Evolutionary conservation across 2,888 invertebrate species (phyloP).

Genomic region (Hofmannophila pseudospretella): DNA sequence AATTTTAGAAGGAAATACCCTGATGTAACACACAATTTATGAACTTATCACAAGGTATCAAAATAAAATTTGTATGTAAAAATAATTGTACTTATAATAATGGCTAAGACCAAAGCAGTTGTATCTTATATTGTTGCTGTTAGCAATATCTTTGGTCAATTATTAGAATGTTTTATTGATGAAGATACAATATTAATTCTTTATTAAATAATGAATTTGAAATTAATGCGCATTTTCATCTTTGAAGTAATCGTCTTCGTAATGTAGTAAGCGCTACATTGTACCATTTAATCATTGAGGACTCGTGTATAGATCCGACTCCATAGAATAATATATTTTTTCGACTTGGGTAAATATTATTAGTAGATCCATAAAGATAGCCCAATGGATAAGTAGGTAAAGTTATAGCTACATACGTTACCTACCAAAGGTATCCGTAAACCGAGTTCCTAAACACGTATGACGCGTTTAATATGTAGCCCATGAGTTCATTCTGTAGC

Average conservation of each 20-base stretch:
- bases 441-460: slow-evolving; percentile 53
- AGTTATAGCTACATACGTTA: no score
- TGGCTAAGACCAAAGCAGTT: slow-evolving; percentile 68
- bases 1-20: slow-evolving; percentile 31
- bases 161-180: slow-evolving; percentile 68
- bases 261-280: neutral
- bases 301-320: neutral
- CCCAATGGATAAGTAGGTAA: neutral
- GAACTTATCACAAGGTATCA: slow-evolving; percentile 32
- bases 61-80: slow-evolving; percentile 48
- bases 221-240: slow-evolving; percentile 48
- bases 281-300: neutral
- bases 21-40: slow-evolving; percentile 35
- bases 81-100: slow-evolving; percentile 61
- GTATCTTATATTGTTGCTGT: slow-evolving; percentile 61
- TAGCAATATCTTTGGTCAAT: slow-evolving; percentile 76
- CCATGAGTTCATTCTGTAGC: slow-evolving; percentile 29
- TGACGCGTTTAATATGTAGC: slow-evolving; percentile 17
- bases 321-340: neutral
- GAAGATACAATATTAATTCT: slow-evolving; percentile 49
- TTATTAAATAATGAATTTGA: slow-evolving; percentile 50
- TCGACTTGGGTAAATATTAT: neutral
- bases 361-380: neutral
- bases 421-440: slow-evolving; percentile 16
- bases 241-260: slow-evolving; percentile 24